phyloP scores from a whole-genome alignment of 2,797 vertebrate genomes.

The Intellagama lesueurii region DNA sequence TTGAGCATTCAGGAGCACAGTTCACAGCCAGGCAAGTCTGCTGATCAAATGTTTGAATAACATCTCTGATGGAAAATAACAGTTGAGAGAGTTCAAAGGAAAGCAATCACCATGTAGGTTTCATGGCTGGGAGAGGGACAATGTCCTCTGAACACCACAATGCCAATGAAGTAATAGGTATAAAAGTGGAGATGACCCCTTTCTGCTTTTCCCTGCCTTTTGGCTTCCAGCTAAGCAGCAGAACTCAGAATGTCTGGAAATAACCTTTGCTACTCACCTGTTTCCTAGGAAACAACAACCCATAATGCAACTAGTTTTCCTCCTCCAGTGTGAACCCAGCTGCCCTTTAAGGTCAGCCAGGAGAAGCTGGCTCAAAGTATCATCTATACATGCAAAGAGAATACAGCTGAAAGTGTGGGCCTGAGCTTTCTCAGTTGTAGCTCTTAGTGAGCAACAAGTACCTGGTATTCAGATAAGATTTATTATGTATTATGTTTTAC shows the following conservation, averaged over 20 bases:
- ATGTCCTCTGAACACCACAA: neutral
- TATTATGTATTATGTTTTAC: neutral
- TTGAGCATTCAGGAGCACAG: too few relatives aligned
- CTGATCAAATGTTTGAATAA: neutral
- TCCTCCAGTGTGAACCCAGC: constrained; percentile 3
- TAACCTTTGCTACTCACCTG: neutral
- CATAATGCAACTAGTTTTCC: neutral
- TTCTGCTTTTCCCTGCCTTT: neutral
- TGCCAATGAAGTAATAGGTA: neutral
- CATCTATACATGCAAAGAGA: neutral
- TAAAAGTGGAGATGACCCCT: neutral
- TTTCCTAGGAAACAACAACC: constrained; percentile 19
- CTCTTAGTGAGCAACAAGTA: neutral
- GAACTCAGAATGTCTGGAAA: neutral
- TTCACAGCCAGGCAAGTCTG: neutral
- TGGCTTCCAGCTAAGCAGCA: neutral
- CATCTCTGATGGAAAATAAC: neutral
- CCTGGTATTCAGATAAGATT: neutral
- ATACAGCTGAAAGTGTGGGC: neutral
- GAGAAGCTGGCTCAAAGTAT: neutral
- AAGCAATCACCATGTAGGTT: neutral
- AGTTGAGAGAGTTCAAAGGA: neutral
- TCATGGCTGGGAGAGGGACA: neutral
- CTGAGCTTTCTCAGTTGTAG: neutral
- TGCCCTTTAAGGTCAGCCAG: constrained; percentile 22